Percentiles rank a stretch among this genome's conserved stretches.
Evolutionary conservation across 2,888 invertebrate genomes (phyloP).

Genomic region (Zygothrica quintamaculata): DNA sequence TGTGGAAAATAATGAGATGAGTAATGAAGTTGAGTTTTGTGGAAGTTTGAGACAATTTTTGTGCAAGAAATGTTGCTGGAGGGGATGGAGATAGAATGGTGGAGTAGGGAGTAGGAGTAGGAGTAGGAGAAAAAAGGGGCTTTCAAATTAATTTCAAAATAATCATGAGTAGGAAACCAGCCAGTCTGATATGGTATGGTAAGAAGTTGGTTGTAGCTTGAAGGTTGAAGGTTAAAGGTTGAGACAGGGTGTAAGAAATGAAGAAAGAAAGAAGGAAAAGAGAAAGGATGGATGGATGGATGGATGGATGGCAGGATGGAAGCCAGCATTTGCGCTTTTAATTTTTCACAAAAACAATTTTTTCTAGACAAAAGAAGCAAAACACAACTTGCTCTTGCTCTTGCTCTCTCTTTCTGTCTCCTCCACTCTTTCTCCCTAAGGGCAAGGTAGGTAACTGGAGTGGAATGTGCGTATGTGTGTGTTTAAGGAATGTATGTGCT

Average conservation of each 20-base stretch:
- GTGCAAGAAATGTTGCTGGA: constrained; percentile 32
- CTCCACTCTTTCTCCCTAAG: too few relatives aligned
- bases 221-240: constrained; percentile 1
- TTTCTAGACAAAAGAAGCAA: constrained; percentile 55
- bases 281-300: too few relatives aligned
- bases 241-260: too few relatives aligned
- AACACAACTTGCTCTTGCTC: constrained; percentile 25
- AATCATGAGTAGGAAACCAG: constrained; percentile 63
- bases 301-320: background rate
- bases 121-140: constrained; percentile 42
- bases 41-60: constrained; percentile 47
- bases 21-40: constrained; percentile 48
- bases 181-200: constrained; percentile 8
- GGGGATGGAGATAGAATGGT: background rate
- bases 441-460: background rate
- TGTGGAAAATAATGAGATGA: constrained; percentile 35
- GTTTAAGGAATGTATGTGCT: constrained; percentile 1
- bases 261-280: too few relatives aligned
- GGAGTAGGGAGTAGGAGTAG: background rate
- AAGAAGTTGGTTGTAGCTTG: too few relatives aligned
- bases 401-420: too few relatives aligned
- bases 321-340: constrained; percentile 55
- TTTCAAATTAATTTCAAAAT: constrained; percentile 78
- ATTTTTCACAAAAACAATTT: constrained; percentile 48
- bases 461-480: constrained; percentile 6